Conservation (phyloP, 2,113 vertebrate genomes). For the Heptranchias perlo region DNA sequence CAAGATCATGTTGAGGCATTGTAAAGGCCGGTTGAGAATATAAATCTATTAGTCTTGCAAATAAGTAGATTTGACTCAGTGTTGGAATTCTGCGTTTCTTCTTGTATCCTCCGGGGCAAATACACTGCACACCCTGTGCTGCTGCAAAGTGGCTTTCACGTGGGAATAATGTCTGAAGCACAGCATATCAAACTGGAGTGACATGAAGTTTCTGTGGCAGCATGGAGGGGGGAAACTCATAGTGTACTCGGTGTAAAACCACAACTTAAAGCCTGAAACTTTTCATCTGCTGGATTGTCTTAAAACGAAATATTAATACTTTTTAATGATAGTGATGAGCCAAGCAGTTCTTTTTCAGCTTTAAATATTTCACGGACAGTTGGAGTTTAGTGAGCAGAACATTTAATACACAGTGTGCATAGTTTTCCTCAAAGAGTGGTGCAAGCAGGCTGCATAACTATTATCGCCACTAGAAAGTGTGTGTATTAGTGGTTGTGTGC, state of each 20-base stretch:
- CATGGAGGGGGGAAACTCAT: background rate
- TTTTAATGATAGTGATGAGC: background rate
- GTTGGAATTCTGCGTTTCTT: background rate
- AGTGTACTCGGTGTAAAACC: background rate
- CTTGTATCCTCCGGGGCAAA: background rate
- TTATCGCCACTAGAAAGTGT: too few relatives aligned
- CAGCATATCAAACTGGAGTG: background rate
- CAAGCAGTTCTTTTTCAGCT: background rate
- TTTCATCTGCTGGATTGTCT: background rate
- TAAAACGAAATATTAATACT: background rate
- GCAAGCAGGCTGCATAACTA: background rate
- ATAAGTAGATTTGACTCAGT: background rate
- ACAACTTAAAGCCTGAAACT: background rate
- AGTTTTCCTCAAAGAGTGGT: background rate
- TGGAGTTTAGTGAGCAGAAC: background rate
- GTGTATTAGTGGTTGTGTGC: too few relatives aligned
- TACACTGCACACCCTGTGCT: background rate
- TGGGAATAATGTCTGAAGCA: background rate
- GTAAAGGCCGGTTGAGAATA: background rate
- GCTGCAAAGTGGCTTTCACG: background rate
- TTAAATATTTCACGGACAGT: background rate
- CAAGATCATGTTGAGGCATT: background rate
- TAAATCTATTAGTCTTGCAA: background rate
- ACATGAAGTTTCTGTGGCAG: background rate
- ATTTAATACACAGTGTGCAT: background rate